Base-by-base conservation (phyloP, 2,113 vertebrate species). In the Strigops habroptila region DNA sequence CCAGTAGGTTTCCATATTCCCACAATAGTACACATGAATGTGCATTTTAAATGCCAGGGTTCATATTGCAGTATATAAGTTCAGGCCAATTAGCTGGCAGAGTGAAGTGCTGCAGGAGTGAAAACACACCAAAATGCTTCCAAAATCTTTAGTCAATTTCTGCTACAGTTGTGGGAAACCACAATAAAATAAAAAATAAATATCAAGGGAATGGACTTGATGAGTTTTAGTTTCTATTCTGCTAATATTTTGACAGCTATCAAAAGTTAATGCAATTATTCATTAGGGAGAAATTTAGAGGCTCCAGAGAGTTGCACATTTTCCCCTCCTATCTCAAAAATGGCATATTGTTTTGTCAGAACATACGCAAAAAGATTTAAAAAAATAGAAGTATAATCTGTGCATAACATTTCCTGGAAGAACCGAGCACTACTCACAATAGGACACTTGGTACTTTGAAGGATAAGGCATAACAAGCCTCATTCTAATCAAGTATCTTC, bases 211-310 rank as follows among this genome's bases (percentile, higher is more conserved):
- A 52, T 43, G 73, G 46, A 48, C 63, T 93, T 88, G 44, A 31
- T 88, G 41, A 86, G 18, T 63, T 82, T 52, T 71, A 73, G 24
- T 84, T 93, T 86, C 88, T 96, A n/a, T 57, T 88, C 57, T 52
- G 31, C 41, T 88, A 81, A 44, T 46, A 86, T 83, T 92, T 86
- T 86, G 62, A 79, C 76, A 95, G 62, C 53, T 93, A 68, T n/a
- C n/a, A 14, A 57, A 90, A 82, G n/a, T 73, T 78, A 64, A 78
- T 78, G 28, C 24, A n/a, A 14, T 48, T 68, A 89, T 73, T 90
- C 60, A 79, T 90, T 76, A 78, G 77, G 44, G 77, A 82, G 22
- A 93, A 63, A 76, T 82, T 63, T 69, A 92, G 69, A 57, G 51
- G 39, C 51, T 88, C 22, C 39, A 81, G 51, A 85, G 57, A 83